Evolutionary conservation across 37 sponge, comb jelly and placozoan species (phyloP), one percentile per base, ranked within the genome.

Genomic region (Beroe ovata): DNA sequence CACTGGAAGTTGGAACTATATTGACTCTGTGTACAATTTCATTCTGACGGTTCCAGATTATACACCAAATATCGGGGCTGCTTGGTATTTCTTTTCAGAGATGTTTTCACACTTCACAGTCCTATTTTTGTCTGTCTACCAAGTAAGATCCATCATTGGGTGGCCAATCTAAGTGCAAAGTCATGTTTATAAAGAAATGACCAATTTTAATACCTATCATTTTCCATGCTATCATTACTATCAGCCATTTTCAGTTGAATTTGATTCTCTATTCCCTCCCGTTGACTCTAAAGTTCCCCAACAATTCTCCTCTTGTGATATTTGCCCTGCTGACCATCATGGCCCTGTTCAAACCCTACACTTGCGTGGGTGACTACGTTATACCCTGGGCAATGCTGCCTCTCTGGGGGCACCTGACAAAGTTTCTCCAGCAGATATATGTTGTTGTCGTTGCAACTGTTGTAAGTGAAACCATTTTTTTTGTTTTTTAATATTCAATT

Each of bases 41-140:
- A 36, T 90, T 18, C 72, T 91, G 3, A 72, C 92, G 26, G 95
- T 94, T 0, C 92, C 95, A 16, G 99, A 97, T 89, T 91, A 91
- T 41, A 94, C 95, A 3, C 99, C 99, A 20, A 97, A 97, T 60
- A 64, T 95, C 63, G 99, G 99, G 34, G 92, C 95, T 19, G 95
- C 95, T 88, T 97, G 99, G 99, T 97, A 97, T 89, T 94, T 97
- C 93, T 97, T 97, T 91, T 95, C 91, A 6, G 94, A 94, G 71
- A 93, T 95, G 88, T 97, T 97, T 91, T 93, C 93, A 29, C 99
- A 97, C 90, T 97, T 95, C 90, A 89, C 92, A 60, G 60, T 84
- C 21, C 94, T 97, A 94, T 97, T 97, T 66, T 89, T 97, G 71
- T 94, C 93, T 91, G 92, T 97, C 34, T 97, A 95, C 71, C 99